phyloP scores from a whole-genome alignment of 2,113 vertebrate genomes.

The Lutjanus erythropterus region DNA sequence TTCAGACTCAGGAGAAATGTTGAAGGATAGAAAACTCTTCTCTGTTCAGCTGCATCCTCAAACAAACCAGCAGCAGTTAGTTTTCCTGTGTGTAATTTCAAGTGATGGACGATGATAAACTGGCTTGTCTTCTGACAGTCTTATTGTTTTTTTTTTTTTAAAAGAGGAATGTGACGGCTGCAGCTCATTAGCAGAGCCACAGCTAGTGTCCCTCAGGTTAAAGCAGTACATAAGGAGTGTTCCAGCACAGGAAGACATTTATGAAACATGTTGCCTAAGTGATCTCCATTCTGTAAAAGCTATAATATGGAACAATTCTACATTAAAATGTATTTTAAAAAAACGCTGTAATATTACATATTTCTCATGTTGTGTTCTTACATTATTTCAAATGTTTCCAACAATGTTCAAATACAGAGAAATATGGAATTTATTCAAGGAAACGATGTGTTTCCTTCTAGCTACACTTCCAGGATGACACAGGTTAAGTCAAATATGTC shows the following conservation, averaged over 20 bases:
- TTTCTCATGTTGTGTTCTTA: too few relatives aligned
- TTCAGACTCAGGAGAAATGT: not conserved
- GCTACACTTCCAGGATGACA: too few relatives aligned
- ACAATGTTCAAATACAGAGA: too few relatives aligned
- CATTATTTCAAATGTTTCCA: too few relatives aligned
- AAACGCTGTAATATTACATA: too few relatives aligned
- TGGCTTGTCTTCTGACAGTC: not conserved
- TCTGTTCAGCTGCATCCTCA: slow-evolving; percentile 1
- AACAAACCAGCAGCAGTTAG: slow-evolving; percentile 10
- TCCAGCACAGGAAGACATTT: not conserved
- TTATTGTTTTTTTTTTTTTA: too few relatives aligned
- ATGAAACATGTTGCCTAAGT: not conserved
- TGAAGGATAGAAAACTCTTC: not conserved
- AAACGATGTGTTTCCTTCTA: too few relatives aligned
- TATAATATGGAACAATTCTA: too few relatives aligned
- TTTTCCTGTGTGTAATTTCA: not conserved
- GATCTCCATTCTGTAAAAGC: not conserved
- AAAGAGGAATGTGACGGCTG: not conserved
- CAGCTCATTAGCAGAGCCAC: not conserved
- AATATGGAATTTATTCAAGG: too few relatives aligned
- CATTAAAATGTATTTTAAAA: too few relatives aligned
- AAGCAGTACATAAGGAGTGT: not conserved
- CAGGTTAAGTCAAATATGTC: too few relatives aligned
- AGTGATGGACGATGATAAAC: not conserved
- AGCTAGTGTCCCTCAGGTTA: not conserved